Evolutionary conservation across 2,888 invertebrate species (phyloP).

Genomic region (Homarus gammarus): DNA sequence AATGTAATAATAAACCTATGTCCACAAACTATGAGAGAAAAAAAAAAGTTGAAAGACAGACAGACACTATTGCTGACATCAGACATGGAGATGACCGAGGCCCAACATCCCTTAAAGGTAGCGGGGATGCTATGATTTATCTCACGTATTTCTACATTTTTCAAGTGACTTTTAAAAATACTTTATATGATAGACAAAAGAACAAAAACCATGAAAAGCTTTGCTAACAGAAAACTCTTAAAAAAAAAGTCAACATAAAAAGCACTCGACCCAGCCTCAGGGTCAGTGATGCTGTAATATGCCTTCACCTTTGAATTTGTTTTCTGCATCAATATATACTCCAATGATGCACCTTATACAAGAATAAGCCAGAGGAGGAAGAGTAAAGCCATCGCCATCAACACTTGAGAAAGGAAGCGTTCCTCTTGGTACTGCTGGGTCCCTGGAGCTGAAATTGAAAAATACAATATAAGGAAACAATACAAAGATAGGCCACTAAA

Average conservation of each 20-base stretch:
- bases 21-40: too few species aligned
- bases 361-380: conserved; percentile 74
- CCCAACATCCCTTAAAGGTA: too few species aligned
- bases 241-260: not conserved
- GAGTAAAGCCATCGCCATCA: conserved; percentile 73
- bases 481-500: not conserved
- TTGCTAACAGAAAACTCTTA: not conserved
- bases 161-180: too few species aligned
- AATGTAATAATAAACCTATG: too few species aligned
- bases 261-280: not conserved
- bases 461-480: not conserved
- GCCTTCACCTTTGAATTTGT: not conserved
- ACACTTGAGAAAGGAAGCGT: conserved; percentile 71
- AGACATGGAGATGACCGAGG: too few species aligned
- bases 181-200: too few species aligned
- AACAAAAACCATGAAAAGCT: not conserved
- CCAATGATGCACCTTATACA: conserved; percentile 19
- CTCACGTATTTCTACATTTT: too few species aligned
- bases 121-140: too few species aligned
- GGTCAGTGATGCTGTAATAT: not conserved
- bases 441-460: conserved; percentile 53
- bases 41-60: too few species aligned
- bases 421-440: conserved; percentile 72
- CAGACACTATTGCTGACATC: too few species aligned
- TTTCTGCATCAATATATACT: not conserved